Conservation (phyloP, 23 tunicate genomes). For the Phallusia fumigata region DNA sequence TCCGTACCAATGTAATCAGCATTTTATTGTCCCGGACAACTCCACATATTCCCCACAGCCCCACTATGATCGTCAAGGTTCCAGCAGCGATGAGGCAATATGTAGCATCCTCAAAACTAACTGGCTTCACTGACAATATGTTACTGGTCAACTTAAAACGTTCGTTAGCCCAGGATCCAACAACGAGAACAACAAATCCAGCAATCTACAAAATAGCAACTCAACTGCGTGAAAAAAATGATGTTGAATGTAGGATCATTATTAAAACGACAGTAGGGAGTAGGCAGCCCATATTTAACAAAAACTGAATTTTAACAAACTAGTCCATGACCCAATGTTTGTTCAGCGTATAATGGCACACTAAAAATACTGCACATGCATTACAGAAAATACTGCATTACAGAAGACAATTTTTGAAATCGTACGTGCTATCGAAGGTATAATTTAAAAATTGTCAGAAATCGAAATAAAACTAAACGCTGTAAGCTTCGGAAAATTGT, state of each 20-base stretch:
- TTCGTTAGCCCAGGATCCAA: not conserved
- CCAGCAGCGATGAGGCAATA: constrained; percentile 2
- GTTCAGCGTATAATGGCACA: too few relatives aligned
- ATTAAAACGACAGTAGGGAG: too few relatives aligned
- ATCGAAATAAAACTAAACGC: too few relatives aligned
- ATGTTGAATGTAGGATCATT: too few relatives aligned
- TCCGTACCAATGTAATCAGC: not conserved
- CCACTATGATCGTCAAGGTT: not conserved
- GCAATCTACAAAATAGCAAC: not conserved
- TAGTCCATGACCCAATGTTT: too few relatives aligned
- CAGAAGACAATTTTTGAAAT: not conserved
- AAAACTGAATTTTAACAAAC: too few relatives aligned
- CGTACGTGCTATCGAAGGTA: too few relatives aligned
- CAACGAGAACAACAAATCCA: not conserved
- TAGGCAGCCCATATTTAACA: too few relatives aligned
- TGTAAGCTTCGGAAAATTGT: too few relatives aligned
- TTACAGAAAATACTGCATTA: not conserved
- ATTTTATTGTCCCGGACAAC: not conserved
- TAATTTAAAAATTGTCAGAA: too few relatives aligned
- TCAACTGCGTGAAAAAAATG: too few relatives aligned
- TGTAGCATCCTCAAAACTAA: not conserved
- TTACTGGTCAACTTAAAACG: not conserved
- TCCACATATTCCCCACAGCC: not conserved
- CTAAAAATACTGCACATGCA: not conserved
- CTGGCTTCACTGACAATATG: not conserved